Percentiles rank a stretch among this genome's conserved stretches.
phyloP scores from a whole-genome alignment of 2,797 vertebrate genomes.

The Pachyuromys duprasi region DNA sequence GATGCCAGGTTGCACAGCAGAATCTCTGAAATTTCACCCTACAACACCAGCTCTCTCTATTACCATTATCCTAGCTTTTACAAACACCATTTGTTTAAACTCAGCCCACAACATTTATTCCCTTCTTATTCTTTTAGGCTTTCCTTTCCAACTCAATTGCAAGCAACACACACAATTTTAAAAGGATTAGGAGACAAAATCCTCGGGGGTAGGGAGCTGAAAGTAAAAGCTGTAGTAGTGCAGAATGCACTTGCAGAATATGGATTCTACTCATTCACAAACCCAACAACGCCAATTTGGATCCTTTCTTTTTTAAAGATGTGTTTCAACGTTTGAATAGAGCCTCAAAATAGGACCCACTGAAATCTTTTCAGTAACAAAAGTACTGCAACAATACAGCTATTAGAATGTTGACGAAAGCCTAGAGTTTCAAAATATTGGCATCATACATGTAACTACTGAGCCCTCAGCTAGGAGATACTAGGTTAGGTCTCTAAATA shows the following conservation, averaged over 20 bases:
- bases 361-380: slow-evolving; percentile 76
- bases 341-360: slow-evolving; percentile 71
- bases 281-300: slow-evolving; percentile 75
- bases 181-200: slow-evolving; percentile 52
- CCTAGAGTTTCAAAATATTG: slow-evolving; percentile 76
- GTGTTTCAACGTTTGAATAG: slow-evolving; percentile 73
- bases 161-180: slow-evolving; percentile 48
- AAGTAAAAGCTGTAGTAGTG: slow-evolving; percentile 45
- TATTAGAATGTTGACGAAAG: slow-evolving; percentile 77
- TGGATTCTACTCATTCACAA: slow-evolving; percentile 73
- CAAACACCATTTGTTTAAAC: slow-evolving; percentile 62
- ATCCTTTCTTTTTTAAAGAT: slow-evolving; percentile 78
- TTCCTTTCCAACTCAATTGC: slow-evolving; percentile 42
- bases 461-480: slow-evolving; percentile 55
- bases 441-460: slow-evolving; percentile 45
- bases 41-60: background rate
- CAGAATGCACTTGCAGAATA: slow-evolving; percentile 51
- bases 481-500: slow-evolving; percentile 63
- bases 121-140: slow-evolving; percentile 23
- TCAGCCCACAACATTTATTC: slow-evolving; percentile 9
- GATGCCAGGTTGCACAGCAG: background rate
- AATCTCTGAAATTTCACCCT: background rate
- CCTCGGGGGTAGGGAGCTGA: background rate
- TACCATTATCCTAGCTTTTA: background rate
- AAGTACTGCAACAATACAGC: slow-evolving; percentile 67